phyloP scores from a whole-genome alignment of 2,797 vertebrate species.

The Scyliorhinus canicula region DNA sequence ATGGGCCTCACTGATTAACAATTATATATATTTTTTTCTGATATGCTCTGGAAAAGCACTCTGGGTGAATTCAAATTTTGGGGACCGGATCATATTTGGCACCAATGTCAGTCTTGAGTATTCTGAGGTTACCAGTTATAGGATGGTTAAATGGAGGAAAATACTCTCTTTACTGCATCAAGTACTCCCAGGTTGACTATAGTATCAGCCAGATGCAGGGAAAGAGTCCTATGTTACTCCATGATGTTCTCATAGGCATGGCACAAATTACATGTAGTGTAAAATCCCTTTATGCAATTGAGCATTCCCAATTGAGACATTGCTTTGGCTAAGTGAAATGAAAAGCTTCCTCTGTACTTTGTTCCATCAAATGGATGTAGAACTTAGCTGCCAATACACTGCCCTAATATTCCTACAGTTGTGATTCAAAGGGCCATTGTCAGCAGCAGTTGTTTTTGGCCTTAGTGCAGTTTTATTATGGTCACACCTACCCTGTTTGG shows the following conservation, averaged over 20 bases:
- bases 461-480: not conserved
- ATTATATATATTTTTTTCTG: not conserved
- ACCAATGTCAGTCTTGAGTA: not conserved
- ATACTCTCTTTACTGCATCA: not conserved
- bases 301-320: constrained; percentile 17
- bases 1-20: not conserved
- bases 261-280: not conserved
- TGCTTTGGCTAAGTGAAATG: not conserved
- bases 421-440: not conserved
- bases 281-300: not conserved
- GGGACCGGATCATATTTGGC: not conserved
- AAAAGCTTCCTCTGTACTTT: not conserved
- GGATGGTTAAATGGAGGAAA: not conserved
- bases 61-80: not conserved
- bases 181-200: not conserved
- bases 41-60: not conserved
- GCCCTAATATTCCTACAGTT: not conserved
- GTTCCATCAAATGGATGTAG: not conserved
- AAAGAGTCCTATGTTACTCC: not conserved
- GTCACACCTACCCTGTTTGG: not conserved
- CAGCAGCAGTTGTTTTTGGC: not conserved
- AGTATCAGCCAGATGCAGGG: not conserved
- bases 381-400: not conserved
- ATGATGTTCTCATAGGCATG: not conserved
- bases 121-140: not conserved